phyloP scores from a whole-genome alignment of 2,113 vertebrate species.

The Rhinoderma darwinii region DNA sequence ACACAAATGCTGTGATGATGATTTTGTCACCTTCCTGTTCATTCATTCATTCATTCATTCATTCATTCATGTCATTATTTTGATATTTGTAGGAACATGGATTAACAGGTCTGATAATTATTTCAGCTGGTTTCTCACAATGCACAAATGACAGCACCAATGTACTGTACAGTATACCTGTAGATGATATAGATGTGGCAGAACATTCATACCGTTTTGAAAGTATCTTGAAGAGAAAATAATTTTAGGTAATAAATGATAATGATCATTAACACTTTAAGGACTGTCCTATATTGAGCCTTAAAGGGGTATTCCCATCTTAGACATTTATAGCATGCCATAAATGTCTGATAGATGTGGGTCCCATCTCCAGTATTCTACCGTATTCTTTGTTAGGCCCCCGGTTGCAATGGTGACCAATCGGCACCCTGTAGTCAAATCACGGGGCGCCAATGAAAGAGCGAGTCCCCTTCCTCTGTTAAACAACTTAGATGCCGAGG shows the following conservation, averaged over 20 bases:
- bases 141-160: background rate
- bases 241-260: background rate
- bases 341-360: too few relatives aligned
- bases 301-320: too few relatives aligned
- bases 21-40: constrained; percentile 11
- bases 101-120: background rate
- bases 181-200: background rate
- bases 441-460: too few relatives aligned
- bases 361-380: too few relatives aligned
- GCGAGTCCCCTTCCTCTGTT: too few relatives aligned
- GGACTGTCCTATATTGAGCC: too few relatives aligned
- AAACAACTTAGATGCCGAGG: too few relatives aligned
- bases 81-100: background rate
- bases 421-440: too few relatives aligned
- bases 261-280: too few relatives aligned
- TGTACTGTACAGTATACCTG: background rate
- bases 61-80: background rate
- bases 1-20: background rate
- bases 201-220: background rate
- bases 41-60: constrained; percentile 9
- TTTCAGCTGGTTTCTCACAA: background rate
- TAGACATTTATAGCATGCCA: too few relatives aligned
- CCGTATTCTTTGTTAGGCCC: too few relatives aligned
- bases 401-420: too few relatives aligned
- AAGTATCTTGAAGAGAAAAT: background rate